Percentiles rank a stretch among this genome's conserved stretches.
Conservation (phyloP, 2,113 vertebrate species). For the Diadophis punctatus region DNA sequence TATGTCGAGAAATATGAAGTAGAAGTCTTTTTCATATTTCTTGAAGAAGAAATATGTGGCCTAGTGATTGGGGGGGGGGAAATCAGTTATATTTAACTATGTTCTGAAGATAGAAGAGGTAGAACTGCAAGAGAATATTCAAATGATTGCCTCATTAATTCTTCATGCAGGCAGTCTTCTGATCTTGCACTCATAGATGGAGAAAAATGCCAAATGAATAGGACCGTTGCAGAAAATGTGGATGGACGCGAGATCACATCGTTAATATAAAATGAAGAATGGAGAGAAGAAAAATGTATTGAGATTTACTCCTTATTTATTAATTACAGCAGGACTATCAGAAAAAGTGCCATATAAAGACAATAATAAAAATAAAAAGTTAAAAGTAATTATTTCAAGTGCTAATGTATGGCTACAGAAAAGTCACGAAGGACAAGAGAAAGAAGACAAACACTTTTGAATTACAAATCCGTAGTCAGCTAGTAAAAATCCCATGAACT, state of each 20-base stretch:
- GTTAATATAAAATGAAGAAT: background rate
- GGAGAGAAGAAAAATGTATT: background rate
- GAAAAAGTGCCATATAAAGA: background rate
- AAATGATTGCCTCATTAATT: background rate
- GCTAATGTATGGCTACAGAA: background rate
- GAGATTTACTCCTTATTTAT: background rate
- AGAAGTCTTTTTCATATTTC: too few species aligned
- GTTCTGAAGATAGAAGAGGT: background rate
- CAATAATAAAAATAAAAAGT: background rate
- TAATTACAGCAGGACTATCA: background rate
- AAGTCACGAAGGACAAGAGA: background rate
- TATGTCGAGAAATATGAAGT: background rate
- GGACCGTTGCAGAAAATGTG: background rate
- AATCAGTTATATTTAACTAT: background rate
- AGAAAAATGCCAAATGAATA: background rate
- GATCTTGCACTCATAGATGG: background rate
- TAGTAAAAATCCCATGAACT: background rate
- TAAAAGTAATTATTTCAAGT: background rate
- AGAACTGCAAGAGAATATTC: background rate
- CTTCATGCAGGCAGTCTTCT: background rate
- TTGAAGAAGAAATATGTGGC: background rate
- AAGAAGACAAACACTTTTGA: background rate
- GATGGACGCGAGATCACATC: background rate
- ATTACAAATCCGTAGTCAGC: background rate
- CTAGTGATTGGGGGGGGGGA: background rate